Evolutionary conservation across 2,888 invertebrate species (phyloP).

Genomic region (Idaea straminata): DNA sequence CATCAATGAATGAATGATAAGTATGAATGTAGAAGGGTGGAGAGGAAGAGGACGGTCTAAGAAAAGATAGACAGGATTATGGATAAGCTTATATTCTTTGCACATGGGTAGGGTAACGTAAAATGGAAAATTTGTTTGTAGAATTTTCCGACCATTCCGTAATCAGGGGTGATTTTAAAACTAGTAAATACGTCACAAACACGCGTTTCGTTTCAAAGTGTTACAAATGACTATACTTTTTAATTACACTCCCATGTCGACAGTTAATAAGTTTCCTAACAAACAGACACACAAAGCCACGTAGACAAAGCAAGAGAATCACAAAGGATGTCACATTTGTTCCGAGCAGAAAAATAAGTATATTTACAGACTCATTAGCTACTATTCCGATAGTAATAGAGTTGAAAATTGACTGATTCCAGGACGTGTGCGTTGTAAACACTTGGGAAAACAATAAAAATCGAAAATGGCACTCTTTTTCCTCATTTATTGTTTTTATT

Average conservation of each 20-base stretch:
- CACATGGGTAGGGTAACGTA: too few species aligned
- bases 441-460: slow-evolving; percentile 48
- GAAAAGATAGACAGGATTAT: too few species aligned
- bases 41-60: too few species aligned
- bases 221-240: slow-evolving; percentile 40
- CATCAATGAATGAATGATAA: too few species aligned
- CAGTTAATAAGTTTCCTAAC: slow-evolving; percentile 48
- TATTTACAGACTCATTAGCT: slow-evolving; percentile 17
- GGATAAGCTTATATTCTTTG: too few species aligned
- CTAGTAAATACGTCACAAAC: slow-evolving; percentile 7
- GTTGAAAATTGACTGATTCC: slow-evolving; percentile 23
- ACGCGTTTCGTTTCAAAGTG: slow-evolving; percentile 18
- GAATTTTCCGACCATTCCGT: too few species aligned
- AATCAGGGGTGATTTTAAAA: too few species aligned
- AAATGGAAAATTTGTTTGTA: too few species aligned
- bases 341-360: slow-evolving; percentile 24
- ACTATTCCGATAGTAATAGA: slow-evolving; percentile 21
- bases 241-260: slow-evolving; percentile 50
- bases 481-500: slow-evolving; percentile 46
- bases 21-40: too few species aligned
- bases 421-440: slow-evolving; percentile 28
- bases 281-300: slow-evolving; percentile 51
- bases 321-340: slow-evolving; percentile 56
- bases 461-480: slow-evolving; percentile 37
- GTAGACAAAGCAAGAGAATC: slow-evolving; percentile 42